These are phyloP conservation scores for Tadarida brasiliensis DNA, from an alignment of 2,797 vertebrate genomes.

Conservation along the genomic window DNA sequence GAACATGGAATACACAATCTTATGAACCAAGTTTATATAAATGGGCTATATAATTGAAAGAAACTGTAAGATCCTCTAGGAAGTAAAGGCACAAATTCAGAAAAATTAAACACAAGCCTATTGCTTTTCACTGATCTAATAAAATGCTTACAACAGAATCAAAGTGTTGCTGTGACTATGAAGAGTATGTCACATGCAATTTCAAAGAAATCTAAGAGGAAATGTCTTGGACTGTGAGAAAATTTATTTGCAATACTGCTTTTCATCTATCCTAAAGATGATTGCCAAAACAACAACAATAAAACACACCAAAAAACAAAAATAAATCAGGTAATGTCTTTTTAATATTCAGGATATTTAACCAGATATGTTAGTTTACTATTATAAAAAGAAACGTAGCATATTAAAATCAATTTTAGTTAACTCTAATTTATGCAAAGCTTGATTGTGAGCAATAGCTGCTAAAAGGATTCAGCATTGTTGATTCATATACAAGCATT, in stretches of 20 bases:
- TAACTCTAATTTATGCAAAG: slow-evolving; percentile 86
- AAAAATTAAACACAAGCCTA: slow-evolving; percentile 76
- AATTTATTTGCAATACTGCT: slow-evolving; percentile 80
- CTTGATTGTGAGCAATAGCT: slow-evolving; percentile 87
- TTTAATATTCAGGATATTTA: slow-evolving; percentile 84
- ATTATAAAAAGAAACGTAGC: slow-evolving; percentile 78
- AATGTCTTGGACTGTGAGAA: slow-evolving; percentile 81
- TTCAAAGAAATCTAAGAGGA: slow-evolving; percentile 69
- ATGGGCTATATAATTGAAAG: slow-evolving; percentile 61
- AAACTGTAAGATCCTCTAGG: slow-evolving; percentile 47
- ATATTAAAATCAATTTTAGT: slow-evolving; percentile 87
- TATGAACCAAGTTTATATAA: slow-evolving; percentile 70
- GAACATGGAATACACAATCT: slow-evolving; percentile 58
- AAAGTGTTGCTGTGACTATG: slow-evolving; percentile 65
- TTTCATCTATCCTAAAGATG: slow-evolving; percentile 78
- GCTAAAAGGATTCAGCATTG: slow-evolving; percentile 84
- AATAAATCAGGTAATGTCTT: slow-evolving; percentile 75
- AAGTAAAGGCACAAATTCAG: slow-evolving; percentile 69
- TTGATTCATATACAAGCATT: slow-evolving; percentile 88
- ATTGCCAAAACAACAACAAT: slow-evolving; percentile 68
- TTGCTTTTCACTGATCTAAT: slow-evolving; percentile 72
- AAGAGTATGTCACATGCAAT: slow-evolving; percentile 67
- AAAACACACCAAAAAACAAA: slow-evolving; percentile 68
- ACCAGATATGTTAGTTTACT: slow-evolving; percentile 82
- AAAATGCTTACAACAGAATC: slow-evolving; percentile 65